phyloP scores from a whole-genome alignment of 2,113 vertebrate species.

The Hydropotes inermis region DNA sequence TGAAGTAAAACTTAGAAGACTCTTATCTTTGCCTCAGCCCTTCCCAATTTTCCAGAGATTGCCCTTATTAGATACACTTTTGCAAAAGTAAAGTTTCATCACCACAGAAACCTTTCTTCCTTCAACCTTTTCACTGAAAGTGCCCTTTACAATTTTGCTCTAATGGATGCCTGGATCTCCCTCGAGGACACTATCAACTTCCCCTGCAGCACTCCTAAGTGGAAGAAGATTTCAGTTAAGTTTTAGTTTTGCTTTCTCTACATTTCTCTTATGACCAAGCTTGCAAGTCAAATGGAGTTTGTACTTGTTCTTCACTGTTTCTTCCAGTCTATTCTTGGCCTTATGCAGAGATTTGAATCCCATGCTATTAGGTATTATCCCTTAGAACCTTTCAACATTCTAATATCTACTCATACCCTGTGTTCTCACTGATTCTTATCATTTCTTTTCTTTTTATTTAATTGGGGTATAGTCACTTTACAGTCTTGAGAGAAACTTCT shows the following conservation, averaged over 20 bases:
- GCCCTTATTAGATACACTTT: not conserved
- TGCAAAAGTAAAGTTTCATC: not conserved
- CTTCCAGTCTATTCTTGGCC: not conserved
- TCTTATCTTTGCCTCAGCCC: not conserved
- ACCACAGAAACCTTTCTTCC: not conserved
- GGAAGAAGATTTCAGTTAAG: not conserved
- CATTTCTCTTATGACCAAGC: not conserved
- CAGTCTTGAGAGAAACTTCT: not conserved
- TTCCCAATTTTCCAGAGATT: not conserved
- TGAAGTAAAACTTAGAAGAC: not conserved
- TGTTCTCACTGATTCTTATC: accelerated
- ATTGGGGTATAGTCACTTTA: not conserved
- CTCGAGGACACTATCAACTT: not conserved
- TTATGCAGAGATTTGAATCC: not conserved
- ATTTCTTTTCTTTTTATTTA: not conserved
- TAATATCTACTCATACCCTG: not conserved
- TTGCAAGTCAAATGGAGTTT: not conserved
- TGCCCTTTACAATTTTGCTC: not conserved
- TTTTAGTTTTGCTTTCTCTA: not conserved
- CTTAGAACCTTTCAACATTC: not conserved
- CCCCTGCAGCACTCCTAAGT: not conserved
- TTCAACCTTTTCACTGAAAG: not conserved
- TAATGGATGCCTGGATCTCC: not conserved
- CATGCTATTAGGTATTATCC: not conserved
- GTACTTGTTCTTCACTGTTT: not conserved